Evolutionary conservation across 2,888 invertebrate species (phyloP), one percentile per base, ranked within the genome.

Genomic region (Pantelozetes paolii): DNA sequence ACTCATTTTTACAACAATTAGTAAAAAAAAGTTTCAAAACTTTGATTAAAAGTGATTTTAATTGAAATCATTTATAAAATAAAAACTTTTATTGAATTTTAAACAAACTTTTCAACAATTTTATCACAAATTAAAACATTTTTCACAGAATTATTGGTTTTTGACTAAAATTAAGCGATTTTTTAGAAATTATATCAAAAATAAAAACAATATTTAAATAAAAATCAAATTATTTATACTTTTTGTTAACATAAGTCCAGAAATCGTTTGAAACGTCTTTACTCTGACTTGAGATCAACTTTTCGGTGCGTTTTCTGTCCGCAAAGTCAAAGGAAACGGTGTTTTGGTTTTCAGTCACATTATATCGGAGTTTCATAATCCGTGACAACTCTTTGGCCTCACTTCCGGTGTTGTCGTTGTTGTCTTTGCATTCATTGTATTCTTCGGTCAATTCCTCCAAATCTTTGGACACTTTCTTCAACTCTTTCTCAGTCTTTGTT

Each of bases 241-340:
- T 62, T n/a, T 62, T 30, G 36, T 62, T 32, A 18, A 62, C 18
- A 32, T n/a, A 32, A 62, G 62, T 5, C 62, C 62, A 62, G 36
- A 62, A 62, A 6, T 62, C 32, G 6, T 32, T 15, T 2, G 15
- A 18, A 30, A 62, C 1, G 62, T 36, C 32, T 62, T 32, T 32
- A 9, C 13, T 32, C 0, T 62, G 18, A 18, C 2, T n/a, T 1
- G 62, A 59, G 28, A 59, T 59, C 1, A 59, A 18, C 28, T 28
- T 59, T 30, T 59, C 28, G 62, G 0, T 62, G 3, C 40, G 67
- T 23, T 67, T 67, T 42, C 67, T 36, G 42, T 36, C 67, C 3
- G 0, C 8, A 3, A 40, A 67, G 32, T 67, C 67, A n/a, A 67
- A 3, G 23, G 13, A 5, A 40, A 67, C 40, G n/a, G 13, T 1